Conservation (phyloP, 2,797 vertebrate genomes). For the Hybognathus amarus region DNA sequence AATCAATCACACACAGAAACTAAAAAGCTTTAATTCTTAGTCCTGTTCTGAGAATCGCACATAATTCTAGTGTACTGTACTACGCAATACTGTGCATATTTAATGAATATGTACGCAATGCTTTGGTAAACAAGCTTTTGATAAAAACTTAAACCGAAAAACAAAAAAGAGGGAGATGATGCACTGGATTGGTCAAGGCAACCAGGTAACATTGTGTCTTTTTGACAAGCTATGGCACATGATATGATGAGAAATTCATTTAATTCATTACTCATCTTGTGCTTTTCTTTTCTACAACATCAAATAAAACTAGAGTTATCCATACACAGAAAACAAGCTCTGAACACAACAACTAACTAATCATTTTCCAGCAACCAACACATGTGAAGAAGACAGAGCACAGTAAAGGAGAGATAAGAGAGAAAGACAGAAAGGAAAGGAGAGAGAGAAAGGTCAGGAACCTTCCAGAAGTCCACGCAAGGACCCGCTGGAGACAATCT, state of each 20-base stretch:
- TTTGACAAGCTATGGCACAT: background rate
- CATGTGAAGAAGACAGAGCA: slow-evolving; percentile 67
- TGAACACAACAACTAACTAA: slow-evolving; percentile 17
- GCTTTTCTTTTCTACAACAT: background rate
- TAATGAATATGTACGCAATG: background rate
- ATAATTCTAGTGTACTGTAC: background rate
- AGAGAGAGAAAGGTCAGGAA: slow-evolving; percentile 89
- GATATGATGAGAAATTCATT: too few species aligned
- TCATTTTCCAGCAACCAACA: slow-evolving; percentile 61
- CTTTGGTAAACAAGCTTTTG: background rate
- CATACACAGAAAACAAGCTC: slow-evolving; percentile 29
- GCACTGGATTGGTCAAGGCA: background rate
- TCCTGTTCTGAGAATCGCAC: background rate
- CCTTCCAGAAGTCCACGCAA: slow-evolving; percentile 97
- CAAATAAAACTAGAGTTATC: background rate
- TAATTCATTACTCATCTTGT: too few species aligned
- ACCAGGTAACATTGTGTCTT: background rate
- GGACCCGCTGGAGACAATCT: slow-evolving; percentile 96
- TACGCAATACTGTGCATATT: background rate
- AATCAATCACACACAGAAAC: slow-evolving; percentile 43
- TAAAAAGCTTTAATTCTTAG: slow-evolving; percentile 46
- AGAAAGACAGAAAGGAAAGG: slow-evolving; percentile 63
- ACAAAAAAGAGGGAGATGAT: slow-evolving; percentile 3
- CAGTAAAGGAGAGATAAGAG: slow-evolving; percentile 61
- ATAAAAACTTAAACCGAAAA: background rate